Percentiles rank a stretch among this genome's conserved stretches.
Conservation (phyloP, 1,140 invertebrate species). For the Doryteuthis pealeii region DNA sequence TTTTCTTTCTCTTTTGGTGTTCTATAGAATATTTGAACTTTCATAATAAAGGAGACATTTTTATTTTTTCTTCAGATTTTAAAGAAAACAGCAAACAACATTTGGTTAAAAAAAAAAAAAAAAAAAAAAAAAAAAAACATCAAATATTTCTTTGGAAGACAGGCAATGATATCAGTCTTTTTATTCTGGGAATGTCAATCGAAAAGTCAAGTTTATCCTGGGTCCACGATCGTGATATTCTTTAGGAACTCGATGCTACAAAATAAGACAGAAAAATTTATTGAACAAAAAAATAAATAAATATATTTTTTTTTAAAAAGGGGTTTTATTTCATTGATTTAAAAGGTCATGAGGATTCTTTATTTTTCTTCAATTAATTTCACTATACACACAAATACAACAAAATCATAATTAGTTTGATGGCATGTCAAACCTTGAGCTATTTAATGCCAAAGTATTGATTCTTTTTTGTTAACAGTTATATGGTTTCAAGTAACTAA, state of each 20-base stretch:
- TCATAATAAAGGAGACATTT: no score
- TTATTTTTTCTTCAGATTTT: no score
- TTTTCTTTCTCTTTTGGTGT: no score
- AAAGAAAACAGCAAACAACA: no score
- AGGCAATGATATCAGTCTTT: background rate
- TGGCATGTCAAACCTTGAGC: no score
- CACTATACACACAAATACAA: background rate
- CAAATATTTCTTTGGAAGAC: no score
- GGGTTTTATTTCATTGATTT: background rate
- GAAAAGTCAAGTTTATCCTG: background rate
- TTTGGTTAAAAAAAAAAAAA: no score
- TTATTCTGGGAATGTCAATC: slow-evolving; percentile 3
- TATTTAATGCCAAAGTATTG: no score
- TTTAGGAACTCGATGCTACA: slow-evolving; percentile 1
- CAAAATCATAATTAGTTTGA: background rate
- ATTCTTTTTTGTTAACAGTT: no score
- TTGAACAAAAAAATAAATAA: background rate
- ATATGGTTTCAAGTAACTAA: no score
- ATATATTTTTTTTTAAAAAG: background rate
- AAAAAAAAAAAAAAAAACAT: no score
- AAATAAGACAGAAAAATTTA: background rate
- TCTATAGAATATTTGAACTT: no score
- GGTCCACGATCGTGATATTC: background rate
- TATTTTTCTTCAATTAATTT: background rate
- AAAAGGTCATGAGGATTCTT: background rate